These are phyloP conservation scores for Cyanoramphus novaezelandiae DNA, from an alignment of 2,113 vertebrate species.

Conservation along the genomic window DNA sequence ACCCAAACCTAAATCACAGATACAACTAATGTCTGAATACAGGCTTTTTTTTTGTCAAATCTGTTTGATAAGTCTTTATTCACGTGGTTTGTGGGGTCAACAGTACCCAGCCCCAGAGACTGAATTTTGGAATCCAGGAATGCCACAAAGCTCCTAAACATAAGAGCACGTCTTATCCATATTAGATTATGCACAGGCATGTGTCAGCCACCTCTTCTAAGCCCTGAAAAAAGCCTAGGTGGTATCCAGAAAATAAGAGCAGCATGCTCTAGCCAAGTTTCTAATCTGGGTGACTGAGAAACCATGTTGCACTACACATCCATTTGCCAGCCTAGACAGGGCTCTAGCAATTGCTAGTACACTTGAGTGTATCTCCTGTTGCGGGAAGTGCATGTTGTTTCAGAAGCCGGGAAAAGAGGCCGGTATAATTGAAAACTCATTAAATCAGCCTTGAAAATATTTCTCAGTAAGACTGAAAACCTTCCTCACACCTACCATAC, in stretches of 20 bases:
- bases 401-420: neutral
- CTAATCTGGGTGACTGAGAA: neutral
- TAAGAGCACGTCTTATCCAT: neutral
- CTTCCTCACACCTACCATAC: neutral
- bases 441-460: neutral
- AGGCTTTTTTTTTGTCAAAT: neutral
- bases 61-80: neutral
- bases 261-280: neutral
- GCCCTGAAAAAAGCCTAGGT: neutral
- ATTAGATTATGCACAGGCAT: neutral
- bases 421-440: neutral
- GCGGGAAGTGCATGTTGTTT: neutral
- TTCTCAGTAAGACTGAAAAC: neutral
- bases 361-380: fast-evolving
- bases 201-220: neutral
- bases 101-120: neutral
- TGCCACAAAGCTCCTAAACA: neutral
- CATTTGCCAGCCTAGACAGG: neutral
- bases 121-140: neutral
- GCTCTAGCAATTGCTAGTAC: neutral
- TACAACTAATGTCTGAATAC: neutral
- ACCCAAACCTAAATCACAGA: neutral
- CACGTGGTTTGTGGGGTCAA: neutral
- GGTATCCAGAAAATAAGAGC: neutral
- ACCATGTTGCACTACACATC: neutral